These are phyloP conservation scores for Papilio demoleus DNA, from an alignment of 2,888 invertebrate genomes.

Conservation along the genomic window DNA sequence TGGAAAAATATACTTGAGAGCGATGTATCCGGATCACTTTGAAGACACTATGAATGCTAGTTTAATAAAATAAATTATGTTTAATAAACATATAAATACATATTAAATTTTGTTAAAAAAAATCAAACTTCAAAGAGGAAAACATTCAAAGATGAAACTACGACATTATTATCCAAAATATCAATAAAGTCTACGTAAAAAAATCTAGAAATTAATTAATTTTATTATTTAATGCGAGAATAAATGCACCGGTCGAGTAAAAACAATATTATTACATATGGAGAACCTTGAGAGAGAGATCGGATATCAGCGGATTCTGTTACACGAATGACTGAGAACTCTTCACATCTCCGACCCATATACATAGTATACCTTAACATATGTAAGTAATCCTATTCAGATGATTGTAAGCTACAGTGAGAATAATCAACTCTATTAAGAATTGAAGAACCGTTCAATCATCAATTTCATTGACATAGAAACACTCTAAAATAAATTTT, in stretches of 20 bases:
- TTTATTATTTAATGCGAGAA: constrained; percentile 42
- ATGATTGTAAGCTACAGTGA: background rate
- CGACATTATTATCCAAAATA: too few species aligned
- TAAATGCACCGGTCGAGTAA: constrained; percentile 46
- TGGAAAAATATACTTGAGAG: too few species aligned
- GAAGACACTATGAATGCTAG: too few species aligned
- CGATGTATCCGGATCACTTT: too few species aligned
- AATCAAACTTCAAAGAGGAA: too few species aligned
- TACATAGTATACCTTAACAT: background rate
- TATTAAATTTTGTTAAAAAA: too few species aligned
- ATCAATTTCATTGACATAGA: background rate
- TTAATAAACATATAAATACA: too few species aligned
- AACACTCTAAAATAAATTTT: background rate
- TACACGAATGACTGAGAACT: constrained; percentile 66
- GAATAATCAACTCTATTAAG: too few species aligned
- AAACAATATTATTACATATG: constrained; percentile 72
- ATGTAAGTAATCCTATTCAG: background rate
- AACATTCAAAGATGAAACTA: too few species aligned
- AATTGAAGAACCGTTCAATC: too few species aligned
- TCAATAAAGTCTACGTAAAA: too few species aligned
- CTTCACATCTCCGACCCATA: constrained; percentile 52
- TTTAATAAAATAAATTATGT: too few species aligned
- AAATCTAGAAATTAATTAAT: constrained; percentile 39
- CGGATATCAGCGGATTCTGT: constrained; percentile 65
- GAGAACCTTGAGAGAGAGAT: constrained; percentile 76